phyloP scores from a whole-genome alignment of 2,888 invertebrate genomes.

The Lithophane semibrunnea region DNA sequence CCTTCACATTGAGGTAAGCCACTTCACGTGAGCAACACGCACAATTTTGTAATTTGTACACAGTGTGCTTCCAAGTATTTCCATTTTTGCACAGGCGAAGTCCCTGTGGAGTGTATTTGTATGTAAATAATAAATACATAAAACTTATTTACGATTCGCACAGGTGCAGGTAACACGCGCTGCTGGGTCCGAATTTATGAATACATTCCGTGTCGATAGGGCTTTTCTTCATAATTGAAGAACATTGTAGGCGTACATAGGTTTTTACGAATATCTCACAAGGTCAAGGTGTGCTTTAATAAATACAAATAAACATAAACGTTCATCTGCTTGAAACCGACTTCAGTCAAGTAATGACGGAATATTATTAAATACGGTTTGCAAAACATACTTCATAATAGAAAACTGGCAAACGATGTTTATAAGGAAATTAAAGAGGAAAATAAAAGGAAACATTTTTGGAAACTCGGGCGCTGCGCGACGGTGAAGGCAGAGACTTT shows the following conservation, averaged over 20 bases:
- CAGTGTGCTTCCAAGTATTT: constrained; percentile 53
- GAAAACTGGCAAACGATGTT: constrained; percentile 55
- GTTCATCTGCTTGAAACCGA: neutral
- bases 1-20: constrained; percentile 15
- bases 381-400: constrained; percentile 37
- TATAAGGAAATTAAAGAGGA: constrained; percentile 51
- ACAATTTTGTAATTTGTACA: constrained; percentile 54
- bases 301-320: neutral
- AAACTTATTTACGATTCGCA: constrained; percentile 74
- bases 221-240: constrained; percentile 45
- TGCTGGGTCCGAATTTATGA: constrained; percentile 72
- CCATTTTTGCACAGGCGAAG: constrained; percentile 47
- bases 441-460: constrained; percentile 57
- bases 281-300: neutral
- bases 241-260: neutral
- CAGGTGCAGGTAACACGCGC: constrained; percentile 70
- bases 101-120: constrained; percentile 63
- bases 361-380: constrained; percentile 13
- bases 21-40: constrained; percentile 35
- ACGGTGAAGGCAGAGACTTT: constrained; percentile 60
- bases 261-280: neutral
- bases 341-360: neutral
- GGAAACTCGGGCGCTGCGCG: constrained; percentile 49
- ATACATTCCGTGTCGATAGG: constrained; percentile 64
- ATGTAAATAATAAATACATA: constrained; percentile 74